phyloP scores from a whole-genome alignment of 1,140 invertebrate species.

The Micrasema longulum region DNA sequence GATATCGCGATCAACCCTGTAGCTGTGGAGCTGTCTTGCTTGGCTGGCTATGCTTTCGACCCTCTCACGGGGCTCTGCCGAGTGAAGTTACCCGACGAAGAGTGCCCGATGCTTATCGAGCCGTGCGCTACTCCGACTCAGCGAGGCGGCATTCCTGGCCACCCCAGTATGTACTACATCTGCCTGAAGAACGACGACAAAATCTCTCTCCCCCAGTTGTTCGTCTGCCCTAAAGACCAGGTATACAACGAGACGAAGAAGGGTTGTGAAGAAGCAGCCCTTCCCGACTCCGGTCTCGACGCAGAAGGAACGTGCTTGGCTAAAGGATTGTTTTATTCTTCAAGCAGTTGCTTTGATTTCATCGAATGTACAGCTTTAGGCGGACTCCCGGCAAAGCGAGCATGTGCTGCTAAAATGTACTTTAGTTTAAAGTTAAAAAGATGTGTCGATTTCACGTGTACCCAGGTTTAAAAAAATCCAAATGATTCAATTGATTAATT shows the following conservation, averaged over 20 bases:
- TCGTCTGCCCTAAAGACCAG: slow-evolving; percentile 8
- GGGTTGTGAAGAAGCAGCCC: slow-evolving; percentile 7
- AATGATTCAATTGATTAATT: too few species aligned
- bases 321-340: slow-evolving; percentile 3
- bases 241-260: slow-evolving; percentile 8
- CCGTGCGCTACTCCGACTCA: slow-evolving; percentile 52
- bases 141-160: slow-evolving; percentile 58
- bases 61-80: slow-evolving; percentile 5
- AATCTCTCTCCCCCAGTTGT: slow-evolving; percentile 27
- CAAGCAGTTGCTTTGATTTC: neutral
- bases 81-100: neutral
- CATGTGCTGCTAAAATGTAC: neutral
- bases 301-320: neutral
- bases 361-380: slow-evolving; percentile 6
- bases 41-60: slow-evolving; percentile 34
- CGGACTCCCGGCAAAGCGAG: neutral
- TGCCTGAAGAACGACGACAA: slow-evolving; percentile 53
- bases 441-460: too few species aligned
- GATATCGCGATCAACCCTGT: neutral
- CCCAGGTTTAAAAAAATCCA: too few species aligned
- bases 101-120: neutral
- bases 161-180: slow-evolving; percentile 61
- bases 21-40: slow-evolving; percentile 1
- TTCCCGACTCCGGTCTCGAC: neutral
- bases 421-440: too few species aligned